A percentile compares a stretch with the other conserved stretches of the same genome.
phyloP scores from a whole-genome alignment of 2,797 vertebrate species.

The Tragopan temminckii region DNA sequence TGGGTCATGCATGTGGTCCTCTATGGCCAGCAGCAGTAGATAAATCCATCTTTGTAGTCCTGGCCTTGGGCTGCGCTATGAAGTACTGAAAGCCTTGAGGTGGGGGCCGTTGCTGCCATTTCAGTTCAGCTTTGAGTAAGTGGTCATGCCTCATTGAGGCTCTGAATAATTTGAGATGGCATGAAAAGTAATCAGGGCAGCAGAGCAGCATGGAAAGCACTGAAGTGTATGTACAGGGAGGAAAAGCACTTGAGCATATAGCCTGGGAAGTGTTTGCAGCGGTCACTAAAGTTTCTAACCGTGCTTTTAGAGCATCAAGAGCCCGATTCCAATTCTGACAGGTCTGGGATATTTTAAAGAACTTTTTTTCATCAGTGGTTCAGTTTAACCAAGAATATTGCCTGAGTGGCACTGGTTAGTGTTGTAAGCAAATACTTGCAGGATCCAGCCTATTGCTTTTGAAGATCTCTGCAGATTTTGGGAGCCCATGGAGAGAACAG shows the following conservation, averaged over 20 bases:
- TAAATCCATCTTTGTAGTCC: accelerated
- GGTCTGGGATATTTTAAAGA: neutral
- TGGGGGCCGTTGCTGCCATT: neutral
- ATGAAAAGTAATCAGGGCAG: neutral
- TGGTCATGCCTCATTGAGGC: neutral
- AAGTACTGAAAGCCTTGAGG: neutral
- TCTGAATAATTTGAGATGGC: neutral
- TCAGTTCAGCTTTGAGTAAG: neutral
- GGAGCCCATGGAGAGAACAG: neutral
- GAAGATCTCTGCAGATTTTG: neutral
- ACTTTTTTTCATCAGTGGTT: neutral
- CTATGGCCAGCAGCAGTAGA: accelerated
- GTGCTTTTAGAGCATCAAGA: neutral
- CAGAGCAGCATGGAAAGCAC: neutral
- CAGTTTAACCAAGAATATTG: neutral
- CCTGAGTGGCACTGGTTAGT: neutral
- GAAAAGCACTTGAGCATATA: neutral
- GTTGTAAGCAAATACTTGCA: neutral
- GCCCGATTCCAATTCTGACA: neutral
- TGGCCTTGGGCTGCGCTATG: neutral
- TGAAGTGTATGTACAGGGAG: neutral
- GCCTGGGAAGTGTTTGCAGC: neutral
- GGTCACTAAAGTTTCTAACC: accelerated
- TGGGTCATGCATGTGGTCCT: neutral
- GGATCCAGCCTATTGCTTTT: neutral